Percentiles rank a stretch among this genome's conserved stretches.
Evolutionary conservation across 2,797 vertebrate genomes (phyloP).

Genomic region (Spinus pinus): DNA sequence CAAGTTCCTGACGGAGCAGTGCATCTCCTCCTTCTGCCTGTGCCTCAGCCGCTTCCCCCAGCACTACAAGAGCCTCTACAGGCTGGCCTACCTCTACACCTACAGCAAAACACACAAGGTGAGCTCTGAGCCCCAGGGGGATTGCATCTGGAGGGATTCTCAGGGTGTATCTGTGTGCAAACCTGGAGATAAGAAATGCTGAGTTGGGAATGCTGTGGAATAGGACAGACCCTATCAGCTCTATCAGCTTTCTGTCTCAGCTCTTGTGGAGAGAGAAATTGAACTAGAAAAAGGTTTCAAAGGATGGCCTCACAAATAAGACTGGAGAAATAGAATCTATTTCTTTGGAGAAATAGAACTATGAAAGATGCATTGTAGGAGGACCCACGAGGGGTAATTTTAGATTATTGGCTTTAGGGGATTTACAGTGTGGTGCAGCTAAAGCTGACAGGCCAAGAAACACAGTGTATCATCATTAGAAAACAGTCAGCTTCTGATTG

Average conservation of each 20-base stretch:
- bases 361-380: background rate
- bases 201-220: background rate
- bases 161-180: background rate
- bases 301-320: background rate
- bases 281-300: background rate
- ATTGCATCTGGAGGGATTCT: background rate
- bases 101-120: constrained; percentile 93
- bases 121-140: background rate
- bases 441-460: background rate
- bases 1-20: constrained; percentile 89
- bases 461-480: background rate
- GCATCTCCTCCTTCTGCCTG: constrained; percentile 85
- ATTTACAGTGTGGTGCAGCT: background rate
- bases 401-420: background rate
- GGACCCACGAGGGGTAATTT: background rate
- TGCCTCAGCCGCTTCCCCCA: constrained; percentile 96
- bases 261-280: background rate
- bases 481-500: background rate
- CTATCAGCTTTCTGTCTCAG: background rate
- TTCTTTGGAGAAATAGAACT: background rate
- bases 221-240: background rate
- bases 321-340: no score
- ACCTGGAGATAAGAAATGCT: background rate
- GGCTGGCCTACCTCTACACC: constrained; percentile 91
- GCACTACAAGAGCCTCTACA: constrained; percentile 98